phyloP scores from a whole-genome alignment of 2,113 vertebrate genomes.

The Meleagris gallopavo region DNA sequence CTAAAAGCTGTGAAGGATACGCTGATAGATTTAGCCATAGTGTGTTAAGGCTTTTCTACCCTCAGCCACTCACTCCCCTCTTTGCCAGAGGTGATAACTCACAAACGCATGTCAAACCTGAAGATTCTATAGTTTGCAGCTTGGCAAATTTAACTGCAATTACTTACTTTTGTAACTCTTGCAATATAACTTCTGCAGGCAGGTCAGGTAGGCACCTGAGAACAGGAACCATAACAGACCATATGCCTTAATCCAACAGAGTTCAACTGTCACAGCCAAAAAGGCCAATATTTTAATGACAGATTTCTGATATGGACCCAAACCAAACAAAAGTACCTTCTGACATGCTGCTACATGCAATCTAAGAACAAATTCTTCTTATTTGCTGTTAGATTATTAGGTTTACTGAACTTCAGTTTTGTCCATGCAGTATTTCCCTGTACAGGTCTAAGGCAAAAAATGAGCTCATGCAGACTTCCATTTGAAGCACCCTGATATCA shows the following conservation, averaged over 20 bases:
- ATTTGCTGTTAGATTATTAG: neutral
- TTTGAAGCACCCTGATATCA: neutral
- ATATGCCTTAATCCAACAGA: neutral
- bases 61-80: neutral
- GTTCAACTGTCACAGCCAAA: neutral
- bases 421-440: rapidly evolving
- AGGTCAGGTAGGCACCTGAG: neutral
- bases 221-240: neutral
- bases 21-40: neutral
- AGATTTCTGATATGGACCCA: neutral
- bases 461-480: neutral
- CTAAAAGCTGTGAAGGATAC: neutral
- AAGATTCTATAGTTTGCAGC: neutral
- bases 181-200: neutral
- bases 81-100: neutral
- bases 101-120: neutral
- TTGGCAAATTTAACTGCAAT: neutral
- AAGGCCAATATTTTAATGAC: neutral
- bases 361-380: neutral
- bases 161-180: neutral
- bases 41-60: neutral
- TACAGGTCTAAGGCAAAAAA: neutral
- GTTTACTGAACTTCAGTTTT: neutral
- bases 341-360: neutral
- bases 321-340: neutral